Evolutionary conservation across 2,113 vertebrate species (phyloP), one percentile per base, ranked within the genome.

Genomic region (Acrocephalus kingi): DNA sequence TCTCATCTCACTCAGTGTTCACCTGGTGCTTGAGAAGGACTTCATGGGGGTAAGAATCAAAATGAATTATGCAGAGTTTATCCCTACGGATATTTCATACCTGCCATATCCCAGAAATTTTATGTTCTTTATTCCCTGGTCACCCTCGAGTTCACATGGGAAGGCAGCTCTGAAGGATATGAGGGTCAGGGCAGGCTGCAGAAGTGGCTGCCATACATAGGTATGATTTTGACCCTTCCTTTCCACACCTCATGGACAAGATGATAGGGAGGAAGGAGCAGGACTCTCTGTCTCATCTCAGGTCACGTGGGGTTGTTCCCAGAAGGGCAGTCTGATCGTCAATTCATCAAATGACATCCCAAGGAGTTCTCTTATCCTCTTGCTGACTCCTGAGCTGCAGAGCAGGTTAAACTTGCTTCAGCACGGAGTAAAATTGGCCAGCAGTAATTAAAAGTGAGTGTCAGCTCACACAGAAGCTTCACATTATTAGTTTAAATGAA

Each of bases 401-500:
- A 88, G 54, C 92, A 89, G 51, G 96, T 88, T 86, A 75, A 62
- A 24, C 88, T 84, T 64, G 96, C 56, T 81, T 81, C 33, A 43
- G 23, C 68, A 58, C 0, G 10, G 20, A 31, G 27, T 6, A 21
- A 22, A 85, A 67, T 33, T 86, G 82, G 20, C 48, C 55, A 85
- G 62, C 41, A 56, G 25, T 69, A 90, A 93, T 94, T 97, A 92
- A 81, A 88, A 94, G 30, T 73, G 82, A 92, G 76, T 66, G 88
- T 68, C 76, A 89, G n/a, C 55, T 93, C 74, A 79, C 58, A 48
- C 16, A 0, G 2, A 83, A 56, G 84, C 69, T 86, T 62, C 68
- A 43, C 48, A 8, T 77, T 80, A 91, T 77, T 93, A 92, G 39
- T 90, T 93, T 63, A 90, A 96, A 95, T 93, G 72, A 86, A 93